Evolutionary conservation across 1,140 invertebrate species (phyloP).

Genomic region (Pseudomyrmex gracilis): DNA sequence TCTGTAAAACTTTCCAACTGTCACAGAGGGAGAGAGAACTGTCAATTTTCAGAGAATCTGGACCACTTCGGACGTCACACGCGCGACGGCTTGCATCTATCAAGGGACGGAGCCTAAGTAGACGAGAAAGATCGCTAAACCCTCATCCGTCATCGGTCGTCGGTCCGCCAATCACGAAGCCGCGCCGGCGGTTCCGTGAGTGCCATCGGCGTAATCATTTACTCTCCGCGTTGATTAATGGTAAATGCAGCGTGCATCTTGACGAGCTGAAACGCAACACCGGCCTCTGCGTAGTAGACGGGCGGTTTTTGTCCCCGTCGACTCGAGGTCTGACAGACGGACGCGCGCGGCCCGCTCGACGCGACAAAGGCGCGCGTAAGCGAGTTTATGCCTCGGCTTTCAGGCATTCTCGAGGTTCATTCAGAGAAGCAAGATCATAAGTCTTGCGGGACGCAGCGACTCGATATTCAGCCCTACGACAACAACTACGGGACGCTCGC

Average conservation of each 20-base stretch:
- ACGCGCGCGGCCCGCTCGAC: conserved; percentile 15
- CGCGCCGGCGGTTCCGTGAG: conserved; percentile 55
- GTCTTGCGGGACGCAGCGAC: conserved; percentile 52
- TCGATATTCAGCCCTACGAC: conserved; percentile 50
- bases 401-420: conserved; percentile 53
- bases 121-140: conserved; percentile 59
- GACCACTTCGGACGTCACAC: conserved; percentile 29
- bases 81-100: conserved; percentile 15
- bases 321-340: conserved; percentile 48
- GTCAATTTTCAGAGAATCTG: conserved; percentile 26
- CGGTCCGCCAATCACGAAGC: conserved; percentile 67
- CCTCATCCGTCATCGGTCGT: conserved; percentile 76
- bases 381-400: conserved; percentile 30
- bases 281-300: conserved; percentile 57
- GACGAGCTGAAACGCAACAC: conserved; percentile 72
- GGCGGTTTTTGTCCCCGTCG: conserved; percentile 62
- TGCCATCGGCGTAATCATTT: conserved; percentile 73
- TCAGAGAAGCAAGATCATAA: conserved; percentile 57
- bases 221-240: conserved; percentile 74
- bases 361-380: conserved; percentile 54
- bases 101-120: conserved; percentile 13
- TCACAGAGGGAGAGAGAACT: no score
- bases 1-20: conserved; percentile 14
- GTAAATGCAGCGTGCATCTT: conserved; percentile 64
- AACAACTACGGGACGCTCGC: conserved; percentile 18